phyloP scores from a whole-genome alignment of 1,140 invertebrate species.

The Lerema accius region DNA sequence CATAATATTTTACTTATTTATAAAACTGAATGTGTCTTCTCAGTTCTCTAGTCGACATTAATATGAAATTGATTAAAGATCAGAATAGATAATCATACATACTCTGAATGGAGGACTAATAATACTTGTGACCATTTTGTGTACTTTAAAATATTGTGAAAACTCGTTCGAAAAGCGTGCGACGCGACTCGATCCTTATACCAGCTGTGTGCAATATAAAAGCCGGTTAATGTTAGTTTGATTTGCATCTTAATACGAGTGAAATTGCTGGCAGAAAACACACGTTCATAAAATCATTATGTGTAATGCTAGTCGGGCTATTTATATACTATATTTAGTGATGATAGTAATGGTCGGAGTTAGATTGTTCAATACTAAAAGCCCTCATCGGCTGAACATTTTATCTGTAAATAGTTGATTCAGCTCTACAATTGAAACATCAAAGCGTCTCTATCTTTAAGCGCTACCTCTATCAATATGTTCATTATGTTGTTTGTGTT shows the following conservation, averaged over 20 bases:
- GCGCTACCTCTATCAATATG: constrained; percentile 1
- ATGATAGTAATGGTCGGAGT: not conserved
- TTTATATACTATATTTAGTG: constrained; percentile 6
- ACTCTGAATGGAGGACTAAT: no score
- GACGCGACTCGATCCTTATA: no score
- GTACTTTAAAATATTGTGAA: no score
- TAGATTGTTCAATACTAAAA: constrained; percentile 16
- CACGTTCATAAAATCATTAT: not conserved
- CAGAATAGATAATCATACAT: no score
- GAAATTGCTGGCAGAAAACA: constrained; percentile 13
- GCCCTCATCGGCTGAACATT: constrained; percentile 17
- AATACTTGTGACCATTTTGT: no score
- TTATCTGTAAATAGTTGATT: constrained; percentile 21
- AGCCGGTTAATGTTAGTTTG: no score
- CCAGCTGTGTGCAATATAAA: no score
- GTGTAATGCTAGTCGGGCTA: not conserved
- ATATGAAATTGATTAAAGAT: no score
- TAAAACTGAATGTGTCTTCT: no score
- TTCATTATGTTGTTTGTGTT: constrained; percentile 12
- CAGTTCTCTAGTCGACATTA: no score
- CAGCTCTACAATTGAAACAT: constrained; percentile 22
- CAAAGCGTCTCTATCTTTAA: constrained; percentile 11
- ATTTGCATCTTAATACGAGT: not conserved
- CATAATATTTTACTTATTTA: no score
- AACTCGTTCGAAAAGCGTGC: no score